A percentile compares a stretch with the other conserved stretches of the same genome.
phyloP scores from a whole-genome alignment of 1,140 invertebrate genomes.

The Dysdera silvatica region DNA sequence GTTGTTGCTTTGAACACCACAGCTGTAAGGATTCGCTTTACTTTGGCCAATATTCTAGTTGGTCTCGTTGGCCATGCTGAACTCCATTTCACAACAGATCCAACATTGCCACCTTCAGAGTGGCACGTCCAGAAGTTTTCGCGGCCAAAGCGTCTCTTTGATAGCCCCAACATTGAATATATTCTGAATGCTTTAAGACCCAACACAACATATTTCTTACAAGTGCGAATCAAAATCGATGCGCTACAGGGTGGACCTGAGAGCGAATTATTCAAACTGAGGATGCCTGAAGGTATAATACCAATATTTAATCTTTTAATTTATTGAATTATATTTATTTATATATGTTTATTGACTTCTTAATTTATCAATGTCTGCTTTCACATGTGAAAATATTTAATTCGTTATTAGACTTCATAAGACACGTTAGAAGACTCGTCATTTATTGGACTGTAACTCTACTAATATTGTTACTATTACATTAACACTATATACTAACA shows the following conservation, averaged over 20 bases:
- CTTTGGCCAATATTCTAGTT: slow-evolving; percentile 64
- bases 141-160: slow-evolving; percentile 70
- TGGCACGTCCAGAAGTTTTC: slow-evolving; percentile 78
- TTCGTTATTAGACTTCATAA: too few species aligned
- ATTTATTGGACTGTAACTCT: too few species aligned
- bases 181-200: slow-evolving; percentile 65
- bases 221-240: slow-evolving; percentile 34
- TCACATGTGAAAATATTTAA: too few species aligned
- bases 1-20: slow-evolving; percentile 58
- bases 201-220: slow-evolving; percentile 60
- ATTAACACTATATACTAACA: too few species aligned
- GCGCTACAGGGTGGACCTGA: slow-evolving; percentile 32
- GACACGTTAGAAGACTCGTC: too few species aligned
- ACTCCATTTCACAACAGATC: slow-evolving; percentile 35
- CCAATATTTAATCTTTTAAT: neutral
- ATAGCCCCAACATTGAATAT: slow-evolving; percentile 73
- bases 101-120: slow-evolving; percentile 29
- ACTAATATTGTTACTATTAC: too few species aligned
- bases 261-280: slow-evolving; percentile 32
- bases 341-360: too few species aligned
- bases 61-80: slow-evolving; percentile 36
- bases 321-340: too few species aligned
- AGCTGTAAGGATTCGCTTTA: slow-evolving; percentile 69
- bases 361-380: too few species aligned
- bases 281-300: slow-evolving; percentile 24